phyloP scores from a whole-genome alignment of 1,140 invertebrate species.

The Lithobius niger region DNA sequence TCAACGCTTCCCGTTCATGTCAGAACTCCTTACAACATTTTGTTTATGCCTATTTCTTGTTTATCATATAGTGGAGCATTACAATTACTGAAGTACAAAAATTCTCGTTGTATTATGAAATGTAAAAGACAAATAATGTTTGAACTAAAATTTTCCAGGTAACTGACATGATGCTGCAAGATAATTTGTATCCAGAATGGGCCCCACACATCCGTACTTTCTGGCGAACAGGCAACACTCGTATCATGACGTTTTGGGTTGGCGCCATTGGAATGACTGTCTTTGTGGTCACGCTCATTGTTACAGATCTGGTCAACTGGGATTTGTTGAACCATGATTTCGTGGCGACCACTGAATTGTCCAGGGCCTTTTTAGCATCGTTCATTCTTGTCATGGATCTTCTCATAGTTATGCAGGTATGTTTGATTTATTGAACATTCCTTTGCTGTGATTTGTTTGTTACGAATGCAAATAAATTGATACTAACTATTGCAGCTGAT shows the following conservation, averaged over 20 bases:
- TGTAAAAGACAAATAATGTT: too few relatives aligned
- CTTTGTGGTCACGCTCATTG: slow-evolving; percentile 38
- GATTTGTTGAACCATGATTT: slow-evolving; percentile 39
- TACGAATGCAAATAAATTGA: too few relatives aligned
- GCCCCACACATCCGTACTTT: slow-evolving; percentile 29
- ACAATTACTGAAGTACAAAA: too few relatives aligned
- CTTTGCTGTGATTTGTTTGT: background rate
- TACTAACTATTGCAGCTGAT: too few relatives aligned
- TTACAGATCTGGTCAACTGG: slow-evolving; percentile 41
- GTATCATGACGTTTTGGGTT: slow-evolving; percentile 42
- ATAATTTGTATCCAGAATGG: slow-evolving; percentile 41
- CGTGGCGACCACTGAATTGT: slow-evolving; percentile 39
- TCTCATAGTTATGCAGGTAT: slow-evolving; percentile 42
- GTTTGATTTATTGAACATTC: background rate
- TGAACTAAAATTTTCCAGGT: too few relatives aligned
- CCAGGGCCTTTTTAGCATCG: slow-evolving; percentile 40
- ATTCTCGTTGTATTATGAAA: too few relatives aligned
- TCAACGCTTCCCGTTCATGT: too few relatives aligned
- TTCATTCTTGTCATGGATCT: slow-evolving; percentile 44
- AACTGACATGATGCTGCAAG: slow-evolving; percentile 45
- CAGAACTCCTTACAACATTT: too few relatives aligned
- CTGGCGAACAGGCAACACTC: slow-evolving; percentile 33
- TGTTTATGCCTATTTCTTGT: too few relatives aligned
- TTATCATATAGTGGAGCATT: too few relatives aligned
- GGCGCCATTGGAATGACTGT: slow-evolving; percentile 32